A percentile compares a stretch with the other conserved stretches of the same genome.
phyloP scores from a whole-genome alignment of 2,797 vertebrate genomes.

The Lophotriccus pileatus region DNA sequence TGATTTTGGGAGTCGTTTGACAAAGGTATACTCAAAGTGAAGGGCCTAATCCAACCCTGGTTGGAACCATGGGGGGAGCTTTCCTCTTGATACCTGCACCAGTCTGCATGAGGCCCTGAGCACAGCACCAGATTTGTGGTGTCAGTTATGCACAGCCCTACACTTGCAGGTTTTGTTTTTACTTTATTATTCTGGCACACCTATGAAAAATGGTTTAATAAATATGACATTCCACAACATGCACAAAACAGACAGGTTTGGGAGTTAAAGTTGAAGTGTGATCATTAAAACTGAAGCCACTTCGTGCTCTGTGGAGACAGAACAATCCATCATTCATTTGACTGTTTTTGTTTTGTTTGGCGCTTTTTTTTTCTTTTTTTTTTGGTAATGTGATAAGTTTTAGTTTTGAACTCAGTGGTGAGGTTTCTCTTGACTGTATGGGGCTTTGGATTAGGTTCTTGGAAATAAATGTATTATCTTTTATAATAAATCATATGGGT shows the following conservation, averaged over 20 bases:
- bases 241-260: not conserved
- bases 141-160: not conserved
- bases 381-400: not conserved
- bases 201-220: not conserved
- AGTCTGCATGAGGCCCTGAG: not conserved
- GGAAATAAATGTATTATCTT: not conserved
- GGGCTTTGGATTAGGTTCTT: not conserved
- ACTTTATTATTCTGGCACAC: not conserved
- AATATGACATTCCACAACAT: not conserved
- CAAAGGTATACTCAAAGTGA: not conserved
- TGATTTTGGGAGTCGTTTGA: not conserved
- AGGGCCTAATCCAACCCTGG: not conserved
- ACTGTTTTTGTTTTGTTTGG: not conserved
- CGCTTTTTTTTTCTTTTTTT: not conserved
- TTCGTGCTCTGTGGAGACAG: not conserved
- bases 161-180: not conserved
- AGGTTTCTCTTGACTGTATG: not conserved
- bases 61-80: not conserved
- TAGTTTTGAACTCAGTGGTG: not conserved
- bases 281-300: not conserved
- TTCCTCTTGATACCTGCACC: not conserved
- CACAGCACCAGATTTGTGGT: rapidly evolving
- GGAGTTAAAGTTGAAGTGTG: not conserved
- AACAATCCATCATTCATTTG: not conserved
- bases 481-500: not conserved